phyloP scores from a whole-genome alignment of 2,113 vertebrate species.

The Bubo scandiacus region DNA sequence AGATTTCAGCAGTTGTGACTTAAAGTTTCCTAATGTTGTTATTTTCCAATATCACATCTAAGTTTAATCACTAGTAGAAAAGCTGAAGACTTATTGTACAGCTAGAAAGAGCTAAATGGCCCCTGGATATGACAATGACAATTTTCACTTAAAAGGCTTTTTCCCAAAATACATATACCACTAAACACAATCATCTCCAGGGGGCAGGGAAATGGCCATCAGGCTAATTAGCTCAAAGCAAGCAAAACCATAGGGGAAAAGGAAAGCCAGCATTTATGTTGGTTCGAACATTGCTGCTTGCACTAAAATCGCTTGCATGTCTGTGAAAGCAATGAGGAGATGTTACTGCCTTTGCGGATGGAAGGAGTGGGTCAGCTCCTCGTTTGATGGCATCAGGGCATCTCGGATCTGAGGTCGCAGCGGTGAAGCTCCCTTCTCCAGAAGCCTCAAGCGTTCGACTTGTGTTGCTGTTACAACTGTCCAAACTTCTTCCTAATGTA shows the following conservation, averaged over 20 bases:
- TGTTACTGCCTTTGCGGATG: neutral
- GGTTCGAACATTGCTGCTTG: neutral
- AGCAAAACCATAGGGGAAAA: neutral
- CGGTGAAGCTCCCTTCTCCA: neutral
- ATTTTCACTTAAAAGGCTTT: constrained; percentile 35
- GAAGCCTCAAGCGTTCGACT: neutral
- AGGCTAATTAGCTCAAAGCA: constrained; percentile 44
- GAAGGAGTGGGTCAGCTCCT: neutral
- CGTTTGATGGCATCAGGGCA: neutral
- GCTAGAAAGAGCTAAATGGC: neutral
- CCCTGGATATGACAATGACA: constrained; percentile 1
- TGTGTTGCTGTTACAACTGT: neutral
- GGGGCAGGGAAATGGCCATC: constrained; percentile 26
- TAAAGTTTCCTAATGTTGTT: neutral
- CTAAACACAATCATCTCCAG: constrained; percentile 10
- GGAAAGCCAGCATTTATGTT: neutral
- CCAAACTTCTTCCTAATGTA: neutral
- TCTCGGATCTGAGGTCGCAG: neutral
- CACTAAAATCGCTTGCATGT: neutral
- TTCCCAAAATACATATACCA: constrained; percentile 12
- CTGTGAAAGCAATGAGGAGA: neutral
- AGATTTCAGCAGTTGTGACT: neutral
- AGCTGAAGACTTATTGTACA: neutral
- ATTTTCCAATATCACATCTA: neutral
- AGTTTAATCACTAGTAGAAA: neutral